Base-by-base conservation (phyloP, 2,113 vertebrate species). In the Cryptomyrus ogoouensis region DNA sequence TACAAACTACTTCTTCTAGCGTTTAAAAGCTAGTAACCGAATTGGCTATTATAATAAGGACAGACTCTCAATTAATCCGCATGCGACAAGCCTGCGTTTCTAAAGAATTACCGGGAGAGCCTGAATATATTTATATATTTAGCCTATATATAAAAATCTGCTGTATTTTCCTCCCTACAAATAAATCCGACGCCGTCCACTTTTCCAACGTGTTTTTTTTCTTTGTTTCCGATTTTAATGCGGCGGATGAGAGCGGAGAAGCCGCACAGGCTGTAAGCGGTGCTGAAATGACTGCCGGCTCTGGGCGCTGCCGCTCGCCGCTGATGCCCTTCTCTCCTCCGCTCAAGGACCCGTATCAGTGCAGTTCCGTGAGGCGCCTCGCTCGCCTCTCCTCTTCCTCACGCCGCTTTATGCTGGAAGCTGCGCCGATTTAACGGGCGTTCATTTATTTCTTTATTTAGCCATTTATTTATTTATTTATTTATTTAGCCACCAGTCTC, bases 391-490 rank as follows among this genome's bases (percentile, higher is more conserved):
- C 44, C 42, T 85, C 83, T 49, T 49, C 44, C 83, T 31, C 44
- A 50, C 83, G 24, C 83, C 83, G 83, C 83, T 50, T 86, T 27
- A 47, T 80, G 35, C 44, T 47, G 47, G 47, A 89, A 90, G 90
- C 83, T 91, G 91, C 87, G 90, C 83, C 88, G 92, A 70, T 90
- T 91, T 49, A 44, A 84, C 74, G 86, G 90, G 92, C 91, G 91
- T 56, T 90, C 91, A 35, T 93, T 91, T 83, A 62, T 88, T 84
- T 42, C 13, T 91, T 91, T 91, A 91, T 93, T 27, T 46, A 31
- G 21, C 80, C 44, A 12, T 39, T 92, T 93, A 90, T 93, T 94
- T 93, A 12, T 39, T 92, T 93, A 90, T 93, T 94, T 93, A 93
- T 93, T 95, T 91, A 93, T 92, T 90, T 91, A 93, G 92, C 90